Base-by-base conservation (phyloP, 2,113 vertebrate species). In the Nycticorax nycticorax region DNA sequence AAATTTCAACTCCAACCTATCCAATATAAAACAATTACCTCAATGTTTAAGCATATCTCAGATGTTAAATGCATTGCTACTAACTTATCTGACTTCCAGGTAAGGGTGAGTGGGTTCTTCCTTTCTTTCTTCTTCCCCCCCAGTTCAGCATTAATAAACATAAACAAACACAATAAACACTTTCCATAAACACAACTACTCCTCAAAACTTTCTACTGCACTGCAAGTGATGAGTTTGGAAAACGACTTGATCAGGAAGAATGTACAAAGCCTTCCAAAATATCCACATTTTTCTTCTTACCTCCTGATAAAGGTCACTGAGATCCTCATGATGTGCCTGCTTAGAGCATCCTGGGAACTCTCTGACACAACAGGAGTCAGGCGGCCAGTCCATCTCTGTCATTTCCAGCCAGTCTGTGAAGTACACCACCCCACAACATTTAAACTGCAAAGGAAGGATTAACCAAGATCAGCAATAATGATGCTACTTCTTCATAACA, bases 381-480 rank as follows among this genome's bases (percentile, higher is more conserved):
- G 99, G 99, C 0, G 99, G 99, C 99, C 99, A 99, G 95, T 99
- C 99, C 99, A 99, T 98, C 97, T 99, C 99, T 14, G 99, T 99
- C 99, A 99, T 99, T 98, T 99, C 99, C 97, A 99, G 95, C 99
- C 99, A 99, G 96, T 99, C 99, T 10, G 99, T 99, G 98, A 99
- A 99, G 98, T 99, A 99, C 78, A 99, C 99, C 69, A 99, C 99
- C 21, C 99, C 99, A 41, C 99, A 99, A 96, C 99, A 99, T 91
- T 99, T 98, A 97, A 99, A 99, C 99, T 99, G 98, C 73, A 97
- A 98, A 96, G 96, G 64, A 97, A 97, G 84, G 69, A 75, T 96
- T 47, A 55, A 43, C 32, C 77, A 64, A 73, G 37, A 94, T 97
- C 84, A 97, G 95, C 78, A 93, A 96, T 43, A 74, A 92, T 67